Evolutionary conservation across 2,797 vertebrate species (phyloP).

Genomic region (Xiphophorus birchmanni): DNA sequence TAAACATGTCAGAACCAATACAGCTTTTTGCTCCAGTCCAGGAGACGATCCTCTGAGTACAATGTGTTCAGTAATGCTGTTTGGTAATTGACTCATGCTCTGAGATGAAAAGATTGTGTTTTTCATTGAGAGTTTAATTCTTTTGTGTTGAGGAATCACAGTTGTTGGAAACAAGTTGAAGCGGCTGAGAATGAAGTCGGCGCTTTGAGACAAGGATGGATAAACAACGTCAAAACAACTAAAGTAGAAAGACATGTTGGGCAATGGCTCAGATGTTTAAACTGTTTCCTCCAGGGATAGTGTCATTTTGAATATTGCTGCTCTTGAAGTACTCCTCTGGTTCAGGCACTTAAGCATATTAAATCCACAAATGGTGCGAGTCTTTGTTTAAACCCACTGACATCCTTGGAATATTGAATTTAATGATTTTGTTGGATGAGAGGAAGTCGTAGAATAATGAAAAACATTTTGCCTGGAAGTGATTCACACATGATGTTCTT

Average conservation of each 20-base stretch:
- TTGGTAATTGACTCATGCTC: slow-evolving; percentile 75
- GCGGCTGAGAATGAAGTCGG: slow-evolving; percentile 62
- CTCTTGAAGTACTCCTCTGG: slow-evolving; percentile 42
- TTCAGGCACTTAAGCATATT: slow-evolving; percentile 57
- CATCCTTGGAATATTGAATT: slow-evolving; percentile 53
- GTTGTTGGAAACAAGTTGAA: slow-evolving; percentile 73
- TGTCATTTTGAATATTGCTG: slow-evolving; percentile 63
- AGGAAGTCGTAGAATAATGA: slow-evolving; percentile 39
- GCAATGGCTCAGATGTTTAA: slow-evolving; percentile 68
- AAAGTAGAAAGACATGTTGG: slow-evolving; percentile 66
- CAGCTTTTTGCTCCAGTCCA: slow-evolving; percentile 54
- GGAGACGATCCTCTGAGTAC: slow-evolving; percentile 65
- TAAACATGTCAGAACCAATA: slow-evolving; percentile 84
- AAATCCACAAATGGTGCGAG: slow-evolving; percentile 58
- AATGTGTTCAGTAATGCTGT: slow-evolving; percentile 56
- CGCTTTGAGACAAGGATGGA: slow-evolving; percentile 71
- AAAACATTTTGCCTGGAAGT: slow-evolving; percentile 36
- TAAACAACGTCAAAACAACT: slow-evolving; percentile 80
- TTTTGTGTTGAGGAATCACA: slow-evolving; percentile 76
- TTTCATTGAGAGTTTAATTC: slow-evolving; percentile 70
- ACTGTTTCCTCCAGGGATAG: slow-evolving; percentile 57
- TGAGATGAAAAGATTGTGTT: slow-evolving; percentile 75
- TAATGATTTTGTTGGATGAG: slow-evolving; percentile 53
- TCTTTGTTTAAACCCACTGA: slow-evolving; percentile 59
- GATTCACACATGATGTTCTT: slow-evolving; percentile 37